phyloP scores from a whole-genome alignment of 2,113 vertebrate genomes.

The Apteryx owenii region DNA sequence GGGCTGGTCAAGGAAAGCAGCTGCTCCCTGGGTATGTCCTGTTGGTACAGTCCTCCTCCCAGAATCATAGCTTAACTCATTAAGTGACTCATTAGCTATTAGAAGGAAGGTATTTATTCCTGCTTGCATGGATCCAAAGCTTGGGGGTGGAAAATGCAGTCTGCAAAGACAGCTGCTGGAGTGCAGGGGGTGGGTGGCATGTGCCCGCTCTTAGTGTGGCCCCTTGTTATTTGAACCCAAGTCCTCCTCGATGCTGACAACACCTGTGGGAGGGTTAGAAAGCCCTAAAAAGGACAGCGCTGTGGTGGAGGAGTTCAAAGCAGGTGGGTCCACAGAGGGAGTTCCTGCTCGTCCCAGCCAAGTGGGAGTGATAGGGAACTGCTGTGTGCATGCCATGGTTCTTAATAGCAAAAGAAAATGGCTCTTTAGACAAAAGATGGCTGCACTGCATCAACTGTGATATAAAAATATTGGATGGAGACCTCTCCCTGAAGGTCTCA shows the following conservation, averaged over 20 bases:
- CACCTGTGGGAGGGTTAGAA: background rate
- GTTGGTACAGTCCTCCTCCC: background rate
- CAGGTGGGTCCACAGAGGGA: background rate
- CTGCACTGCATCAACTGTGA: background rate
- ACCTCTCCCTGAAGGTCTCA: background rate
- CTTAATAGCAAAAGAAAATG: background rate
- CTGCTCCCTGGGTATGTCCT: background rate
- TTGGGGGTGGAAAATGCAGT: background rate
- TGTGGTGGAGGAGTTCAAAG: background rate
- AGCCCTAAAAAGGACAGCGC: background rate
- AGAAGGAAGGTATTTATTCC: background rate
- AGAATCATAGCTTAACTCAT: background rate
- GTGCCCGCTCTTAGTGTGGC: rapidly evolving
- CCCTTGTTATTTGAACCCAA: background rate
- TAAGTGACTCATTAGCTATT: background rate
- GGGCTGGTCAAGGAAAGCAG: rapidly evolving
- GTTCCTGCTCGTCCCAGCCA: background rate
- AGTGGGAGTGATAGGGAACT: background rate
- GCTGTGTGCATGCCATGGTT: rapidly evolving
- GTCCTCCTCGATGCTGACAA: background rate
- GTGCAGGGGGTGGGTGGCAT: background rate
- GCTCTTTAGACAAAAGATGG: background rate
- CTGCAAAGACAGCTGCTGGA: background rate
- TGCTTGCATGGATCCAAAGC: background rate
- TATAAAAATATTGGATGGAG: background rate